These are phyloP conservation scores for Phoenoteleia sp. DNA, from an alignment of 2,888 invertebrate species.

Conservation along the genomic window DNA sequence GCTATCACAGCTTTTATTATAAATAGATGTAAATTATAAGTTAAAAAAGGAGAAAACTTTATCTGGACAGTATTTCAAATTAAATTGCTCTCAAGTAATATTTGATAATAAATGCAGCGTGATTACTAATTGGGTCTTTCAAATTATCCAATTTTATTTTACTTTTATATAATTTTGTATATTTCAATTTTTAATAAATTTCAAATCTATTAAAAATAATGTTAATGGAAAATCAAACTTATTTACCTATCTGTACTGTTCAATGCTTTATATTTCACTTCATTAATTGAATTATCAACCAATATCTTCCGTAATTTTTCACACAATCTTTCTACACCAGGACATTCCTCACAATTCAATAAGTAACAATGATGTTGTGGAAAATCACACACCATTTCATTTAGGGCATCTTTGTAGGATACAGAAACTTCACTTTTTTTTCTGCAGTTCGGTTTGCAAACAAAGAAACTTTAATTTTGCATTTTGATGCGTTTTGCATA, in stretches of 20 bases:
- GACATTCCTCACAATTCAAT: constrained; percentile 23
- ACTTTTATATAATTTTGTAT: too few relatives aligned
- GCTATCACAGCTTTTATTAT: too few relatives aligned
- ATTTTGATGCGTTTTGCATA: too few relatives aligned
- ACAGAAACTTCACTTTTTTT: neutral
- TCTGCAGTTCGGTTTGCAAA: neutral
- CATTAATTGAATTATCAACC: neutral
- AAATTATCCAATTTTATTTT: too few relatives aligned
- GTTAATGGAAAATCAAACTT: neutral
- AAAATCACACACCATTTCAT: neutral
- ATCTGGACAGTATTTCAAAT: too few relatives aligned
- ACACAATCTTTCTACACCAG: neutral
- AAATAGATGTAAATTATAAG: too few relatives aligned
- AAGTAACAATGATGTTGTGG: neutral
- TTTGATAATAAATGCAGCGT: too few relatives aligned
- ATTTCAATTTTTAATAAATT: too few relatives aligned
- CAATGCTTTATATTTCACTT: constrained; percentile 5
- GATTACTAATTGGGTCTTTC: too few relatives aligned
- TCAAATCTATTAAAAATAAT: too few relatives aligned
- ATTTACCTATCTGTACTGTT: constrained; percentile 10
- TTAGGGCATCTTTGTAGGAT: neutral
- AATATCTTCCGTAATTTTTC: neutral
- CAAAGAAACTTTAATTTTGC: neutral
- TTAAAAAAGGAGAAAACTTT: too few relatives aligned
- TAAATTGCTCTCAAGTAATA: too few relatives aligned